phyloP scores from a whole-genome alignment of 2,888 invertebrate species.

The Acanthosoma haemorrhoidale region DNA sequence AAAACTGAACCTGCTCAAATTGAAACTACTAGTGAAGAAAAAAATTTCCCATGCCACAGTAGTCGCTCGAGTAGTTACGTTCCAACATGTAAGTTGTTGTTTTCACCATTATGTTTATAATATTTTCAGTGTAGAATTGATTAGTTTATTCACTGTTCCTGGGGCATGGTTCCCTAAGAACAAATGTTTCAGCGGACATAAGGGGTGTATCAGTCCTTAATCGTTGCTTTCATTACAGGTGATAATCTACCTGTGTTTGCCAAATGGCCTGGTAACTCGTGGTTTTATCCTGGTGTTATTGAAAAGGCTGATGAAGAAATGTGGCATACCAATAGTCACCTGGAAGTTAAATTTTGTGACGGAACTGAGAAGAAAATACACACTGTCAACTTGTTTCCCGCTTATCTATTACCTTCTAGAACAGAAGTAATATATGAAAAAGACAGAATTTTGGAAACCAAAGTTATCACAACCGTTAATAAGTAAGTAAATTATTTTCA shows the following conservation, averaged over 20 bases:
- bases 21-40: background rate
- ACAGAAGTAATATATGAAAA: slow-evolving; percentile 14
- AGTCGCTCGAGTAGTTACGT: background rate
- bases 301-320: slow-evolving; percentile 15
- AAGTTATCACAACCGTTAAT: background rate
- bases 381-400: slow-evolving; percentile 8
- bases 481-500: too few species aligned
- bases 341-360: slow-evolving; percentile 21
- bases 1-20: background rate
- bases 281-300: slow-evolving; percentile 19
- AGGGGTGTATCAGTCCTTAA: too few species aligned
- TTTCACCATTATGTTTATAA: too few species aligned
- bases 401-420: background rate
- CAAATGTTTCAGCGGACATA: too few species aligned
- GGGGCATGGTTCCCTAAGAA: too few species aligned
- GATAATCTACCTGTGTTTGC: slow-evolving; percentile 23
- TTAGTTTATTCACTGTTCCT: too few species aligned
- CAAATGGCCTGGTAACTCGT: slow-evolving; percentile 23
- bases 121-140: too few species aligned
- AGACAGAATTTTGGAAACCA: background rate
- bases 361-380: background rate
- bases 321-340: slow-evolving; percentile 12
- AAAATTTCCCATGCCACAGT: background rate
- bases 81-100: slow-evolving; percentile 8
- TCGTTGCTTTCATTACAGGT: background rate